Evolutionary conservation across 2,888 invertebrate species (phyloP).

Genomic region (Julus scandinavius): DNA sequence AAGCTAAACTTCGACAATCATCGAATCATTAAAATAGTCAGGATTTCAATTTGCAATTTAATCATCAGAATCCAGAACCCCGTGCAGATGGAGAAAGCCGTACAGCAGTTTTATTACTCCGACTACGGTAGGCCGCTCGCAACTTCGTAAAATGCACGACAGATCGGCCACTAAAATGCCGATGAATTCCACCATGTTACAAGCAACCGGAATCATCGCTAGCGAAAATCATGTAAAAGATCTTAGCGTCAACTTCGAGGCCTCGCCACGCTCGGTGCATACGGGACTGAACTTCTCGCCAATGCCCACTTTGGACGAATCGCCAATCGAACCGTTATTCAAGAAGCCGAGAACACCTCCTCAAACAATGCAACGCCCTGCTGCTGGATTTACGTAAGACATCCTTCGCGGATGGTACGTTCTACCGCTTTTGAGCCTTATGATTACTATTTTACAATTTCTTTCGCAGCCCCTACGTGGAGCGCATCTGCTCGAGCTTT

Average conservation of each 20-base stretch:
- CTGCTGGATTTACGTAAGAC: slow-evolving; percentile 22
- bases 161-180: neutral
- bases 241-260: neutral
- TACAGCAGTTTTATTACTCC: neutral
- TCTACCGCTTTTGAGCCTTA: neutral
- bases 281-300: neutral
- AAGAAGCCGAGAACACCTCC: slow-evolving; percentile 44
- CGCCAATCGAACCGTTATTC: neutral
- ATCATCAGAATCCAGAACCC: neutral
- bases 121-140: neutral
- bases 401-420: neutral
- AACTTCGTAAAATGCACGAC: neutral
- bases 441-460: neutral
- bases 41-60: too few relatives aligned
- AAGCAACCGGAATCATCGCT: neutral
- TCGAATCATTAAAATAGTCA: neutral
- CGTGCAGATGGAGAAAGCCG: neutral
- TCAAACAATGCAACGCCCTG: neutral
- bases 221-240: neutral
- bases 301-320: neutral
- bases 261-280: neutral
- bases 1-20: neutral
- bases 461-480: slow-evolving; percentile 13
- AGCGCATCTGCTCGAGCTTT: slow-evolving; percentile 44
- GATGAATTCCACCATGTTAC: neutral